Percentiles rank a stretch among this genome's conserved stretches.
Evolutionary conservation across 1,140 invertebrate genomes (phyloP).

Genomic region (Papilio helenus): DNA sequence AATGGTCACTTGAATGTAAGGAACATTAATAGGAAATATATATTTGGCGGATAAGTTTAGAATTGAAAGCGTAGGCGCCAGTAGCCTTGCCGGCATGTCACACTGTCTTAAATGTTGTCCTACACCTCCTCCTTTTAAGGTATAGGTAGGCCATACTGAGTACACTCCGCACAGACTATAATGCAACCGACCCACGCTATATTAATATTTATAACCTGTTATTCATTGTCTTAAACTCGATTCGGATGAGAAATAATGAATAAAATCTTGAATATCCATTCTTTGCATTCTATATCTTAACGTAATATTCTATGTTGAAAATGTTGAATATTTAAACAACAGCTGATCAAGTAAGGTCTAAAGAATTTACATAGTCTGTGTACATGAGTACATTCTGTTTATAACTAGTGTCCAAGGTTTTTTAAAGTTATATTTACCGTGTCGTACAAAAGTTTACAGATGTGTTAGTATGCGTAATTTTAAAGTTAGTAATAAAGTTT

Average conservation of each 20-base stretch:
- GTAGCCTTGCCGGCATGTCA: conserved; percentile 49
- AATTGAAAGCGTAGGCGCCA: conserved; percentile 48
- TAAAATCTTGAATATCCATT: conserved; percentile 6
- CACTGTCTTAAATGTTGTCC: conserved; percentile 37
- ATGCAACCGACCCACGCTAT: conserved; percentile 15
- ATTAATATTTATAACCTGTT: conserved; percentile 24
- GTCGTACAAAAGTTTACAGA: not conserved
- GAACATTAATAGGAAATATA: not conserved
- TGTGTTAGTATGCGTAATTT: not conserved
- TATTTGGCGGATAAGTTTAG: not conserved
- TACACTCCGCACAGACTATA: conserved; percentile 17
- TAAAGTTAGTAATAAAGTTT: not conserved
- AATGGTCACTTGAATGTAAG: not conserved
- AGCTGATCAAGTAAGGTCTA: conserved; percentile 28
- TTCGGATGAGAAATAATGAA: conserved; percentile 21
- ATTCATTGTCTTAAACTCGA: conserved; percentile 17
- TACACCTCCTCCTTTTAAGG: conserved; percentile 50
- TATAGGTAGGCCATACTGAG: conserved; percentile 42
- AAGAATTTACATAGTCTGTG: conserved; percentile 29
- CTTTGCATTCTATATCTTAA: not conserved
- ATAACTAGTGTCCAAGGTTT: conserved; percentile 27
- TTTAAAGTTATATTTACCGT: conserved; percentile 2
- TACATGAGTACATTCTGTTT: conserved; percentile 11
- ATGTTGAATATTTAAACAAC: conserved; percentile 8
- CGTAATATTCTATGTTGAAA: conserved; percentile 11